Conservation (phyloP, 1,140 invertebrate species). For the Hycleus cichorii region DNA sequence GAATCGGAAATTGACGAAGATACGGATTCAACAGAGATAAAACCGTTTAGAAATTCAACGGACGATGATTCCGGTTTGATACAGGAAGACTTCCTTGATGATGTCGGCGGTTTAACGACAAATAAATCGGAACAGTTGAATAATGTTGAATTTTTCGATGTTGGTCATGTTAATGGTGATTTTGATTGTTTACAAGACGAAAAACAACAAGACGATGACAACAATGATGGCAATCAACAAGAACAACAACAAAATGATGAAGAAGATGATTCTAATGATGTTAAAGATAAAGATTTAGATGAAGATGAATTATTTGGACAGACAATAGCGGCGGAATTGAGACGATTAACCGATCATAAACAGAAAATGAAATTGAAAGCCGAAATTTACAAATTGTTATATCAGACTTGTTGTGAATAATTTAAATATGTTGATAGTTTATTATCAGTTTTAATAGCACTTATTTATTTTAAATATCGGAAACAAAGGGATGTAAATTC, state of each 20-base stretch:
- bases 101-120: not conserved
- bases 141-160: conserved; percentile 8
- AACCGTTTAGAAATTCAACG: not conserved
- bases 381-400: conserved; percentile 20
- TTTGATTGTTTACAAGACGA: too few species aligned
- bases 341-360: conserved; percentile 8
- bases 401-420: conserved; percentile 15
- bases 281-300: not conserved
- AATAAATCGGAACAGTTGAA: conserved; percentile 2
- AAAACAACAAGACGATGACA: too few species aligned
- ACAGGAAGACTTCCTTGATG: not conserved
- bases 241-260: too few species aligned
- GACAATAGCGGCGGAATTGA: conserved; percentile 20
- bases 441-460: not conserved
- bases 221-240: too few species aligned
- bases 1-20: not conserved
- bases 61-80: not conserved
- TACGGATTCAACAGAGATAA: not conserved
- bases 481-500: not conserved
- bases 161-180: not conserved
- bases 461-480: not conserved
- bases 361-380: conserved; percentile 23
- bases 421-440: not conserved
- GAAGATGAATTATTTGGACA: conserved; percentile 23
- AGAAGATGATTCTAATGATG: too few species aligned